These are phyloP conservation scores for Scatophagus argus DNA, from an alignment of 2,113 vertebrate genomes.

Conservation along the genomic window DNA sequence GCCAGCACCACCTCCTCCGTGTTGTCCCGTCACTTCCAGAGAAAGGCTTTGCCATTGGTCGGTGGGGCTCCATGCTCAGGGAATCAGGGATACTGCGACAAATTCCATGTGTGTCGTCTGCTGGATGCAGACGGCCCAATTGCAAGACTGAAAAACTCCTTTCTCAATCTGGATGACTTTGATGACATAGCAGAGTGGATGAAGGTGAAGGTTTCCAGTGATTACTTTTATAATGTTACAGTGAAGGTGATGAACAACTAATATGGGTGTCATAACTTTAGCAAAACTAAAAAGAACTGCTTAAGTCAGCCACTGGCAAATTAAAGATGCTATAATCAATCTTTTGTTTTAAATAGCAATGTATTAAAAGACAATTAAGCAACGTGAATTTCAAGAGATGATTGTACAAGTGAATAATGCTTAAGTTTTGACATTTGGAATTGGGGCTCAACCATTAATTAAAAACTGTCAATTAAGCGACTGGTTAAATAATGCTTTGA, in stretches of 20 bases:
- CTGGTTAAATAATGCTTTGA: background rate
- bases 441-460: background rate
- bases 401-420: background rate
- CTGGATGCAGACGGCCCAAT: conserved; percentile 85
- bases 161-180: conserved; percentile 79
- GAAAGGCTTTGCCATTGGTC: conserved; percentile 64
- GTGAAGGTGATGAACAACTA: background rate
- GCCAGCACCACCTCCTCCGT: conserved; percentile 83
- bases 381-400: background rate
- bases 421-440: background rate
- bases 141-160: conserved; percentile 84
- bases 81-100: conserved; percentile 85
- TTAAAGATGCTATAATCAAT: background rate
- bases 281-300: background rate
- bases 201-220: conserved; percentile 71
- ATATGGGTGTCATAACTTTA: background rate
- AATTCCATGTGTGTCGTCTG: conserved; percentile 82
- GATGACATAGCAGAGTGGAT: conserved; percentile 83
- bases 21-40: conserved; percentile 75
- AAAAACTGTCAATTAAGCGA: background rate
- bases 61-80: conserved; percentile 80
- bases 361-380: no score
- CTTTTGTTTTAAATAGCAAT: no score
- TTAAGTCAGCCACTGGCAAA: background rate
- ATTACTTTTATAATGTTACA: background rate